A percentile compares a stretch with the other conserved stretches of the same genome.
Conservation (phyloP, 2,113 vertebrate genomes). For the Eudyptes chrysolophus region DNA sequence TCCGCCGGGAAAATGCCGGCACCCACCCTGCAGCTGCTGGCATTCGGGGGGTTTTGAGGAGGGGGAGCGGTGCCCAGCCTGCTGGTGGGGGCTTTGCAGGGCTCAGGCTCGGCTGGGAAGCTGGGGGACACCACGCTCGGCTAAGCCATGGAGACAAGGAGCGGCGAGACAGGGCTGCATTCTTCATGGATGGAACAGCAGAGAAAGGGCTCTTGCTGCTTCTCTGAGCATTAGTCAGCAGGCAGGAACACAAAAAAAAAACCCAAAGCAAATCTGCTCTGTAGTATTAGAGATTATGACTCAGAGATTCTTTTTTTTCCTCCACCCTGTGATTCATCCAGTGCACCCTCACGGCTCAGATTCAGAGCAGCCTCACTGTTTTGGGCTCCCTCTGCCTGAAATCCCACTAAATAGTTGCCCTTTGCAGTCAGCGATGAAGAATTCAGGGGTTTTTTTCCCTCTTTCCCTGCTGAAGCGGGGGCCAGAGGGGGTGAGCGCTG, state of each 20-base stretch:
- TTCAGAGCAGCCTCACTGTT: neutral
- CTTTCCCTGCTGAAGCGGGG: neutral
- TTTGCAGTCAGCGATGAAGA: constrained; percentile 39
- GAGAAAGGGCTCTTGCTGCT: neutral
- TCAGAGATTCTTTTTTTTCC: neutral
- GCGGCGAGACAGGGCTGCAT: neutral
- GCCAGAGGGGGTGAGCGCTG: fast-evolving
- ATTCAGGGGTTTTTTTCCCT: neutral
- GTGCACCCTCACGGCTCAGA: neutral
- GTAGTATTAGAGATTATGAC: constrained; percentile 50
- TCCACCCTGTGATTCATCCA: neutral
- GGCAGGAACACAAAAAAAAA: neutral
- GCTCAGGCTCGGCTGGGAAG: neutral
- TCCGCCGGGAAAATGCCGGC: neutral
- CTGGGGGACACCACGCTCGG: neutral
- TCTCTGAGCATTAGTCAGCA: constrained; percentile 60
- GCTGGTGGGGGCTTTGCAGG: neutral
- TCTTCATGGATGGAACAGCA: constrained; percentile 1
- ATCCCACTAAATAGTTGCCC: neutral
- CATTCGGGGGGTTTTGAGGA: neutral
- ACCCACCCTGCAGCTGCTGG: neutral
- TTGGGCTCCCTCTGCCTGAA: neutral
- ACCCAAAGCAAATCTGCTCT: neutral
- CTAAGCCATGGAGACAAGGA: neutral
- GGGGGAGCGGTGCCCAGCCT: neutral